Evolutionary conservation across 1,140 invertebrate genomes (phyloP).

Genomic region (Drosophila tani): DNA sequence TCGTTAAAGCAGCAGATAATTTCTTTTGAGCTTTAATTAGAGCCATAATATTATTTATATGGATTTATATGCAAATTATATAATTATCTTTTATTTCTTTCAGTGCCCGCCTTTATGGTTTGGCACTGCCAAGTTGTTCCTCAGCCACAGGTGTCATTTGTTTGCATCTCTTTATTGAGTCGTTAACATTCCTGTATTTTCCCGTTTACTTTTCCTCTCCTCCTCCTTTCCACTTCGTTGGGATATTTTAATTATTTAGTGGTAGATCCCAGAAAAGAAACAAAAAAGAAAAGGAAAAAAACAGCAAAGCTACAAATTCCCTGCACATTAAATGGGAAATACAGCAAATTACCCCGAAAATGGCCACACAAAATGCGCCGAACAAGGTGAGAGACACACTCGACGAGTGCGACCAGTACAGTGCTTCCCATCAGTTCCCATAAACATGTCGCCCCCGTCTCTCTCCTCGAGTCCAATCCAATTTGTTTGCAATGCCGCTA

Average conservation of each 20-base stretch:
- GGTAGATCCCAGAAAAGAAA: neutral
- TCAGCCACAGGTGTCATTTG: conserved; percentile 63
- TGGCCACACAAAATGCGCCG: conserved; percentile 36
- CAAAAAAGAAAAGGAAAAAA: neutral
- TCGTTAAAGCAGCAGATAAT: neutral
- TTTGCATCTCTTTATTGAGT: conserved; percentile 68
- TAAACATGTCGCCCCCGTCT: conserved; percentile 23
- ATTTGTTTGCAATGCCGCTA: conserved; percentile 58
- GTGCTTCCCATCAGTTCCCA: conserved; percentile 27
- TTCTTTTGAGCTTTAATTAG: neutral
- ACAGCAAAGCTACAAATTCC: conserved; percentile 20
- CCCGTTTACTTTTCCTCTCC: conserved; percentile 12
- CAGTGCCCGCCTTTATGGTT: conserved; percentile 24
- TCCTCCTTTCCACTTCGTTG: neutral
- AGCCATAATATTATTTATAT: neutral
- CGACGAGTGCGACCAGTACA: conserved; percentile 24
- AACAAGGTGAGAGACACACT: conserved; percentile 36
- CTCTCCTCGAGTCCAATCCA: neutral
- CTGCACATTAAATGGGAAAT: conserved; percentile 30
- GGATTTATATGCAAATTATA: too few species aligned
- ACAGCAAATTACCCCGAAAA: conserved; percentile 47
- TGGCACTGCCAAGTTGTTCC: conserved; percentile 5
- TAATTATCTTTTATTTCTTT: neutral
- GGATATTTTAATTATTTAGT: conserved; percentile 75
- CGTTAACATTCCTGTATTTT: conserved; percentile 65